Conservation (phyloP, 2,113 vertebrate genomes). For the Poeciliopsis prolifica region DNA sequence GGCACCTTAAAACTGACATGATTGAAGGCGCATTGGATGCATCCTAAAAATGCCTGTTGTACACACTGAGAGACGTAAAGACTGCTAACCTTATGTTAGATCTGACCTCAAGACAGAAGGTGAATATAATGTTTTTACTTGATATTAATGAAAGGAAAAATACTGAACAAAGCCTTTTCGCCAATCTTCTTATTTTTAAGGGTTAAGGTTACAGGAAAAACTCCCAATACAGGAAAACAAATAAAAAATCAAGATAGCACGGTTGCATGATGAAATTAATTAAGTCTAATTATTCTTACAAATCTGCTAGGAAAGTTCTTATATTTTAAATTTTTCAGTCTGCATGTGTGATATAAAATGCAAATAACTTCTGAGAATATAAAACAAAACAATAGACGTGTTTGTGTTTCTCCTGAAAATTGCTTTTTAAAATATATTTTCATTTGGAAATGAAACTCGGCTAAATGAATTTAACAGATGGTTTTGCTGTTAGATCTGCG, state of each 20-base stretch:
- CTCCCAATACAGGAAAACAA: background rate
- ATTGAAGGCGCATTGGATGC: slow-evolving; percentile 49
- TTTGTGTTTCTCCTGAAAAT: background rate
- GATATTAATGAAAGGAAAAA: background rate
- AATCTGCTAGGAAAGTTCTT: too few species aligned
- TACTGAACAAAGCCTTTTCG: too few species aligned
- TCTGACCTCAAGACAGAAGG: slow-evolving; percentile 25
- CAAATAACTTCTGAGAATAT: too few species aligned
- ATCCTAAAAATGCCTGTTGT: slow-evolving; percentile 53
- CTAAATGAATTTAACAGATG: background rate
- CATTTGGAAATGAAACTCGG: background rate
- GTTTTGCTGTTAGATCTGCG: background rate
- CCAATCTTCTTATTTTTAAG: background rate
- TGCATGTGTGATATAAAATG: too few species aligned
- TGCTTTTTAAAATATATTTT: background rate
- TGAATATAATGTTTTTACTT: background rate
- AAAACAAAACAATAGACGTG: too few species aligned
- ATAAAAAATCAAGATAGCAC: too few species aligned
- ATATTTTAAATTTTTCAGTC: too few species aligned
- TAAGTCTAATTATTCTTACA: background rate
- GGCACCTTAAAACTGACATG: slow-evolving; percentile 65
- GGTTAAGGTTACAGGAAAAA: background rate
- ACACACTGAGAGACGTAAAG: slow-evolving; percentile 39
- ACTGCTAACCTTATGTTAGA: slow-evolving; percentile 27
- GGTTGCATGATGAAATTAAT: background rate